These are phyloP conservation scores for Graptemys geographica DNA, from an alignment of 2,797 vertebrate species.

Conservation along the genomic window DNA sequence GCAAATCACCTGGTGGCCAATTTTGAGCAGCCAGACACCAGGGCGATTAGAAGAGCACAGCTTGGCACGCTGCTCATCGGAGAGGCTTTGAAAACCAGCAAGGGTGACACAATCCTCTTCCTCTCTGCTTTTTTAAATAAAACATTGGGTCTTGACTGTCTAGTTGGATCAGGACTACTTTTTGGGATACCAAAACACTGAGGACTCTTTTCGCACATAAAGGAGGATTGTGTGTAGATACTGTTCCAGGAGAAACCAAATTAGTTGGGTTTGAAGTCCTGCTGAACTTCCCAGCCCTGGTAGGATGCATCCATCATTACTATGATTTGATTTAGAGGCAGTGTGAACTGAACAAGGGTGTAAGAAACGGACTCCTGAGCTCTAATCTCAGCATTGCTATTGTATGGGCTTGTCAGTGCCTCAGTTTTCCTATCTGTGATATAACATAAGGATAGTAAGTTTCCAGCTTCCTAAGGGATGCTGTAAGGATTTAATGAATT, in stretches of 20 bases:
- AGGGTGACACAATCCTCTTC: background rate
- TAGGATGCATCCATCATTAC: background rate
- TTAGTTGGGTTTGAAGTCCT: background rate
- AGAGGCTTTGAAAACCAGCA: too few species aligned
- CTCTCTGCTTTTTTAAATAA: background rate
- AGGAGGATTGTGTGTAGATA: background rate
- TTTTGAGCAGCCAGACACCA: too few species aligned
- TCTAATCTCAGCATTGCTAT: background rate
- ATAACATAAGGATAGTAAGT: fast-evolving
- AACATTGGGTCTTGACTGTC: background rate
- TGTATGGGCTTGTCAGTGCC: background rate
- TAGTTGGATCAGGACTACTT: background rate
- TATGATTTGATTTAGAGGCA: background rate
- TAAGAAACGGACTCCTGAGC: background rate
- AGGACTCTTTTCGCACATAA: background rate
- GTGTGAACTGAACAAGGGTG: background rate
- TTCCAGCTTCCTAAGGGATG: background rate
- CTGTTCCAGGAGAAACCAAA: background rate
- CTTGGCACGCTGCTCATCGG: too few species aligned
- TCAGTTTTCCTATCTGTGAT: background rate
- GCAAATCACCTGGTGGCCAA: too few species aligned
- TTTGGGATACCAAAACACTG: background rate
- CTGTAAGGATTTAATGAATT: background rate
- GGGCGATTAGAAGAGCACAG: too few species aligned
- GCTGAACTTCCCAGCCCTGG: background rate